Evolutionary conservation across 92 coral and sea anemone genomes (phyloP).

Genomic region (Virgularia gustaviana): DNA sequence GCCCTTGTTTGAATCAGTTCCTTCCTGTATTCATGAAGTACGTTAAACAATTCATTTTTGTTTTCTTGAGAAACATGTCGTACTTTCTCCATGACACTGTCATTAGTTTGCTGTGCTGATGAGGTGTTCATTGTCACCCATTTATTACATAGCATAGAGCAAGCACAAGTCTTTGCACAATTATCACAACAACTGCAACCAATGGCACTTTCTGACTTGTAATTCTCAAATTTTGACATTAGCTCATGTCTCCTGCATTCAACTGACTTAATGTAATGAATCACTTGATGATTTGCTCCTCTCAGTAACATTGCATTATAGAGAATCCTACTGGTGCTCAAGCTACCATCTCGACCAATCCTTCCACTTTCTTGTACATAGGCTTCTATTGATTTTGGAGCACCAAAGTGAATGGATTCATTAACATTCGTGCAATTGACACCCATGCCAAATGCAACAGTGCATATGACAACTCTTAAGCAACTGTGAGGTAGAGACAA

Average conservation of each 20-base stretch:
- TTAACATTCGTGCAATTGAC: conserved; percentile 21
- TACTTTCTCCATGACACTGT: background rate
- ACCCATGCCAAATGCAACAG: conserved; percentile 36
- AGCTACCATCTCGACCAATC: conserved; percentile 15
- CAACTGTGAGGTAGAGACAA: background rate
- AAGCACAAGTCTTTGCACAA: background rate
- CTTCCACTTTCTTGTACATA: conserved; percentile 35
- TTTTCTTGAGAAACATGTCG: background rate
- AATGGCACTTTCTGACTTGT: background rate
- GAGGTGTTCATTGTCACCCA: conserved; percentile 4
- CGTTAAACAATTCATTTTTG: background rate
- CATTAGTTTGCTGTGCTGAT: background rate
- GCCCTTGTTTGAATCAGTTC: background rate
- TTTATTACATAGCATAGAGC: background rate
- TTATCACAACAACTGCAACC: background rate
- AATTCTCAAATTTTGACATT: background rate
- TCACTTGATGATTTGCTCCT: background rate
- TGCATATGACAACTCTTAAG: background rate
- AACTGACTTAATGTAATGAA: background rate
- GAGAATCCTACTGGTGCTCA: background rate
- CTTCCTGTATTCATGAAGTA: background rate
- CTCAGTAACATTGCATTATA: conserved; percentile 14
- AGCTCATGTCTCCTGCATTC: background rate
- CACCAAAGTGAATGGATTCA: conserved; percentile 17
- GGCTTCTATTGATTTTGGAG: conserved; percentile 1